A percentile compares a stretch with the other conserved stretches of the same genome.
These are phyloP conservation scores for Brenthis hecate DNA, from an alignment of 2,888 invertebrate genomes.

Conservation along the genomic window DNA sequence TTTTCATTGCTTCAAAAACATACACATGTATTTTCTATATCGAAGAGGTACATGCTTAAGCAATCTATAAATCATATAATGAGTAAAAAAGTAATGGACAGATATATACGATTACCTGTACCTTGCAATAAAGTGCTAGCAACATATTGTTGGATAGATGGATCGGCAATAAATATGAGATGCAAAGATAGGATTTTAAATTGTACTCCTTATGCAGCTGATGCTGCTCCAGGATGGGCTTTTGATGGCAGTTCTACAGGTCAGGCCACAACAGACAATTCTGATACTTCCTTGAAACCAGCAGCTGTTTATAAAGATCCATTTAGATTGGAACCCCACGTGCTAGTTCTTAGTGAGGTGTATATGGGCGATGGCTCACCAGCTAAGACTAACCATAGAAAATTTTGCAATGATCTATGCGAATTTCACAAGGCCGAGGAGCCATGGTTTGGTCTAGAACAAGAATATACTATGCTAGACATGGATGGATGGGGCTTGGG, in stretches of 20 bases:
- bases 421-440: slow-evolving; percentile 85
- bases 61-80: slow-evolving; percentile 74
- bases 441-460: slow-evolving; percentile 96
- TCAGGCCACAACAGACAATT: slow-evolving; percentile 90
- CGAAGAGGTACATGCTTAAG: slow-evolving; percentile 58
- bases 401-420: slow-evolving; percentile 87
- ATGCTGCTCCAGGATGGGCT: slow-evolving; percentile 89
- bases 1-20: slow-evolving; percentile 37
- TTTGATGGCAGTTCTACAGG: slow-evolving; percentile 96
- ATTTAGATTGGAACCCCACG: slow-evolving; percentile 93
- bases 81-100: slow-evolving; percentile 74
- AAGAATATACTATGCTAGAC: slow-evolving; percentile 94
- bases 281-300: slow-evolving; percentile 94
- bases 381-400: slow-evolving; percentile 87
- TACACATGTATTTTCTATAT: slow-evolving; percentile 27
- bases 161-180: slow-evolving; percentile 87
- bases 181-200: slow-evolving; percentile 86
- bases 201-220: slow-evolving; percentile 82
- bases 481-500: slow-evolving; percentile 94
- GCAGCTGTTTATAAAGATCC: slow-evolving; percentile 95
- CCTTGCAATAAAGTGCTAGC: slow-evolving; percentile 84
- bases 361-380: slow-evolving; percentile 88
- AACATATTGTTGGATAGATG: slow-evolving; percentile 91
- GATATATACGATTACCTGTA: slow-evolving; percentile 81
- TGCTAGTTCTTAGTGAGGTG: slow-evolving; percentile 92